phyloP scores from a whole-genome alignment of 2,888 invertebrate genomes.

The Pseudococcus jackbeardsleyi region DNA sequence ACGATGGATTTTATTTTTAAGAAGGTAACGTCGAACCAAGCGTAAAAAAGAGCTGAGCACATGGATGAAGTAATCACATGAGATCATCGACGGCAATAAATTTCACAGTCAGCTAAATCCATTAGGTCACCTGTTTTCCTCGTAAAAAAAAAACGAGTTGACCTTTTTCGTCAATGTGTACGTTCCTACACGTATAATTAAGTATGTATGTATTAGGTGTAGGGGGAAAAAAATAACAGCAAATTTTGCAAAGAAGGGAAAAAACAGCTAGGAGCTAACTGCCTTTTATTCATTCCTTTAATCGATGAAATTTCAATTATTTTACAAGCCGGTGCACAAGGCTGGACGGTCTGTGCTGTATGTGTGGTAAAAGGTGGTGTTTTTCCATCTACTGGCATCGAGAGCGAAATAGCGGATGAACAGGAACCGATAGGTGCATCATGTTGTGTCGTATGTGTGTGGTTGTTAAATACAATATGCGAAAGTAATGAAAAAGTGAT shows the following conservation, averaged over 20 bases:
- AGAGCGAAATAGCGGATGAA: neutral
- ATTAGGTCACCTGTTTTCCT: conserved; percentile 60
- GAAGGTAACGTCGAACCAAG: conserved; percentile 54
- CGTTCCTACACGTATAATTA: neutral
- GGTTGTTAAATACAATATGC: neutral
- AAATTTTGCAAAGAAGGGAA: neutral
- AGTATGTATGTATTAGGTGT: neutral
- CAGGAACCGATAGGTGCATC: neutral
- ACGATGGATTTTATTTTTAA: conserved; percentile 14
- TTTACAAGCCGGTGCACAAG: conserved; percentile 26
- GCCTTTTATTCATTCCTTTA: conserved; percentile 42
- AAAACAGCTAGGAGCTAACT: neutral
- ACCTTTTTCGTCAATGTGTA: conserved; percentile 45
- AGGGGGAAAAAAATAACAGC: conserved; percentile 6
- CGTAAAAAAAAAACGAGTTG: conserved; percentile 39
- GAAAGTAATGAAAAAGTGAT: neutral
- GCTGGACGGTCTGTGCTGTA: neutral
- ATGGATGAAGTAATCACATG: conserved; percentile 62
- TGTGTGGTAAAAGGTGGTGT: neutral
- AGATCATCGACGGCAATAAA: conserved; percentile 64
- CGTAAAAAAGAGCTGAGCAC: conserved; percentile 62
- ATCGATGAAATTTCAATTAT: conserved; percentile 50
- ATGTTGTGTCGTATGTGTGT: neutral
- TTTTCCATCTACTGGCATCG: neutral
- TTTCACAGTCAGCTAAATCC: conserved; percentile 58